Percentiles rank a stretch among this genome's conserved stretches.
Conservation (phyloP, 2,888 invertebrate species). For the Chaetogeoica ovagalla region DNA sequence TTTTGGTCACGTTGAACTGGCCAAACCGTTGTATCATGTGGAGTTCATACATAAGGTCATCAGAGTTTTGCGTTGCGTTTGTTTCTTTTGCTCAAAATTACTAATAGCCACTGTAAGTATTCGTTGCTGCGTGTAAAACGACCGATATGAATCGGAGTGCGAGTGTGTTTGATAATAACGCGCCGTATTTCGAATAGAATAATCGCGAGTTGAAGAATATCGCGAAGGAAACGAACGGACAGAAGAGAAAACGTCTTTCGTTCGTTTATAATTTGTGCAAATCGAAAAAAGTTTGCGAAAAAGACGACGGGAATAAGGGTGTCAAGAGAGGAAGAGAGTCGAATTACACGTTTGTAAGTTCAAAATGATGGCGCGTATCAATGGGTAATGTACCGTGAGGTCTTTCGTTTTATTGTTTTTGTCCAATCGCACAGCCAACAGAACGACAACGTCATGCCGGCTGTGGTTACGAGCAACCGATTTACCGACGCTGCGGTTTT, state of each 20-base stretch:
- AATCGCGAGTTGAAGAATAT: conserved; percentile 93
- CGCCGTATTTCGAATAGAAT: conserved; percentile 64
- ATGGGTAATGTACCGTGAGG: no score
- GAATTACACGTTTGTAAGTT: no score
- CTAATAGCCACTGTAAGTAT: conserved; percentile 88
- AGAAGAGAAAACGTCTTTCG: conserved; percentile 70
- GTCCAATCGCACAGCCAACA: no score
- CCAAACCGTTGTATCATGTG: conserved; percentile 98
- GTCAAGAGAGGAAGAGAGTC: conserved; percentile 61
- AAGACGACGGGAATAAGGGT: conserved; percentile 68
- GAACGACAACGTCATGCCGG: conserved; percentile 73
- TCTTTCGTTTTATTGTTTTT: no score
- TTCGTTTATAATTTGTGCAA: conserved; percentile 98
- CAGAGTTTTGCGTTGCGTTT: conserved; percentile 96
- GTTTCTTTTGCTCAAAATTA: conserved; percentile 97
- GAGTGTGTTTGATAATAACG: background rate
- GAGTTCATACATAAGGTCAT: conserved; percentile 97
- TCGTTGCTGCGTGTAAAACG: no score
- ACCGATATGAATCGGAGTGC: background rate
- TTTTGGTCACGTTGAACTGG: conserved; percentile 97
- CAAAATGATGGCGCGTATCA: no score
- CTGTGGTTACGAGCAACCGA: conserved; percentile 97
- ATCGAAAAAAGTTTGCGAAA: conserved; percentile 96
- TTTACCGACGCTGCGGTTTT: conserved; percentile 82
- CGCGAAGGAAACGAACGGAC: conserved; percentile 93